These are phyloP conservation scores for Pyrocoelia pectoralis DNA, from an alignment of 2,888 invertebrate genomes.

Conservation along the genomic window DNA sequence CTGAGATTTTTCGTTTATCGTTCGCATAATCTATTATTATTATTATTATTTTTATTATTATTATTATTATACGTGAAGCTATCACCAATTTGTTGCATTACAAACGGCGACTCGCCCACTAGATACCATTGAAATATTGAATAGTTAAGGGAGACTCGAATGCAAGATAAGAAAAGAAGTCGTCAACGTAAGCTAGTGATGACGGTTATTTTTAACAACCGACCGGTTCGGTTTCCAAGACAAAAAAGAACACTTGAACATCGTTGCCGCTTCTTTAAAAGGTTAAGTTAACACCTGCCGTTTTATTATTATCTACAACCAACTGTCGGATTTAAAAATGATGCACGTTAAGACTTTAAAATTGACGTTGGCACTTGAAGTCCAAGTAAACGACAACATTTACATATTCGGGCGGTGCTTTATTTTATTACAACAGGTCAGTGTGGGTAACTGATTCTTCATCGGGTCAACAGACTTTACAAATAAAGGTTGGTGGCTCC, in stretches of 20 bases:
- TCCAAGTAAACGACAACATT: no score
- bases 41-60: no score
- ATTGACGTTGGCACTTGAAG: not conserved
- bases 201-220: constrained; percentile 32
- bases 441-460: constrained; percentile 30
- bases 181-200: constrained; percentile 31
- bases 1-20: not conserved
- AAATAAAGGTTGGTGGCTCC: constrained; percentile 26
- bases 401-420: not conserved
- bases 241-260: constrained; percentile 22
- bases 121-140: constrained; percentile 9
- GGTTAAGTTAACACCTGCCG: constrained; percentile 37
- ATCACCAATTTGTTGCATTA: no score
- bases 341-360: not conserved
- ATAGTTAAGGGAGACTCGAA: constrained; percentile 30
- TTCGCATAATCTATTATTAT: no score
- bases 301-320: constrained; percentile 15
- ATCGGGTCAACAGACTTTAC: constrained; percentile 40
- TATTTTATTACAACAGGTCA: constrained; percentile 15
- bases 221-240: constrained; percentile 28
- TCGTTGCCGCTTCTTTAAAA: constrained; percentile 31
- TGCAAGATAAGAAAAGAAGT: constrained; percentile 31
- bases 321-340: constrained; percentile 23
- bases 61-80: no score
- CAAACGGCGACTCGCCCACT: not conserved